phyloP scores from a whole-genome alignment of 2,888 invertebrate genomes.

The Unio delphinus region DNA sequence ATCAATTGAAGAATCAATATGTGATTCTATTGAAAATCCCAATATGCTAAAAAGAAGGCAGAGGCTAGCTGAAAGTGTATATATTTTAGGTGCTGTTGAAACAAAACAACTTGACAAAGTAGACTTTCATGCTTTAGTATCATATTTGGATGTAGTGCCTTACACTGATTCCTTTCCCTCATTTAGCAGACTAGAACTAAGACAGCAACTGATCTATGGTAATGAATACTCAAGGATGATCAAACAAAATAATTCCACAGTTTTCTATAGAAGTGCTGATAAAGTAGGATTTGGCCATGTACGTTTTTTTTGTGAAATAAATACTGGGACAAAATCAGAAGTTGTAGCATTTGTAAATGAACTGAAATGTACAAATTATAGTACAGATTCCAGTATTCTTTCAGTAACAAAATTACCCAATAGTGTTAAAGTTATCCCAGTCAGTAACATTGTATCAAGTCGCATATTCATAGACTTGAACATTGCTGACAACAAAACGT shows the following conservation, averaged over 20 bases:
- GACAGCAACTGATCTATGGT: slow-evolving; percentile 5
- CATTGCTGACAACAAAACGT: no score
- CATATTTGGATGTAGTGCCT: slow-evolving; percentile 3
- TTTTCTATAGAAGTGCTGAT: not conserved
- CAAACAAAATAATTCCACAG: slow-evolving; percentile 9
- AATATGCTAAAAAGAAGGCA: slow-evolving; percentile 2
- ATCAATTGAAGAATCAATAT: slow-evolving; percentile 5
- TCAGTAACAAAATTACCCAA: no score
- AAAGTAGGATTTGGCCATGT: slow-evolving; percentile 2
- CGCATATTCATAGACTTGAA: no score
- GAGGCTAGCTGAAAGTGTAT: slow-evolving; percentile 4
- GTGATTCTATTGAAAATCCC: no score
- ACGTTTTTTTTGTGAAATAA: no score
- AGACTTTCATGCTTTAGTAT: not conserved
- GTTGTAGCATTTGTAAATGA: no score
- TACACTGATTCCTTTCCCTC: not conserved
- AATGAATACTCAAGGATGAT: slow-evolving; percentile 7
- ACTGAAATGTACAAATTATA: no score
- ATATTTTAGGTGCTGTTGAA: slow-evolving; percentile 6
- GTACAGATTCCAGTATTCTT: no score
- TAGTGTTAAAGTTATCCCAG: no score
- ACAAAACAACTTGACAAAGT: not conserved
- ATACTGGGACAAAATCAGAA: no score
- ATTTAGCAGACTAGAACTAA: slow-evolving; percentile 5
- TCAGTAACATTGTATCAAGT: no score